A percentile compares a stretch with the other conserved stretches of the same genome.
phyloP scores from a whole-genome alignment of 2,888 invertebrate species.

The Zele albiditarsus region DNA sequence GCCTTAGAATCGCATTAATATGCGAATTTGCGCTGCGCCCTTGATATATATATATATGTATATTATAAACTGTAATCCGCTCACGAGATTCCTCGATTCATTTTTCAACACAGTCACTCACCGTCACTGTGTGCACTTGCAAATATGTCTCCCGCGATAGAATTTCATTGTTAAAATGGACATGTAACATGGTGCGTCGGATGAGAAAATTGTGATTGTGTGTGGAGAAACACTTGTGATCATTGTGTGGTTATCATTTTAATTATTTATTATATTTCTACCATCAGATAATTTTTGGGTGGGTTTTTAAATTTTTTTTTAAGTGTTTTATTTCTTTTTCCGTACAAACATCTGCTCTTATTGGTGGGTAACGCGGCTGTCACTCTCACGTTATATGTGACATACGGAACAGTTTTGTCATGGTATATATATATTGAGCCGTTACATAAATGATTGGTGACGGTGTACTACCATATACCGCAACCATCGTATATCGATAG shows the following conservation, averaged over 20 bases:
- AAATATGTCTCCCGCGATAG: background rate
- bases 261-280: too few species aligned
- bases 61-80: slow-evolving; percentile 19
- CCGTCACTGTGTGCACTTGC: background rate
- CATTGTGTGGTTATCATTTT: too few species aligned
- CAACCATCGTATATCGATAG: background rate
- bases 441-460: slow-evolving; percentile 22
- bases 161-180: slow-evolving; percentile 7
- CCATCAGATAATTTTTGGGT: background rate
- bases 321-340: background rate
- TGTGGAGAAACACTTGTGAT: too few species aligned
- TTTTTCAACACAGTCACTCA: slow-evolving; percentile 30
- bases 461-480: background rate
- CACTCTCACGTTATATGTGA: background rate
- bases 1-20: slow-evolving; percentile 5
- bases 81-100: slow-evolving; percentile 39
- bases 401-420: slow-evolving; percentile 13
- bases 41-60: background rate
- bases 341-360: slow-evolving; percentile 6
- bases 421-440: slow-evolving; percentile 2
- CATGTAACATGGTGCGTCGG: too few species aligned
- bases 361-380: background rate
- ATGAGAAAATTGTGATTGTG: too few species aligned
- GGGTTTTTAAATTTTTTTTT: background rate
- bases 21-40: slow-evolving; percentile 9